Percentiles rank a stretch among this genome's conserved stretches.
These are phyloP conservation scores for Phyllotreta striolata DNA, from an alignment of 2,888 invertebrate genomes.

Conservation along the genomic window DNA sequence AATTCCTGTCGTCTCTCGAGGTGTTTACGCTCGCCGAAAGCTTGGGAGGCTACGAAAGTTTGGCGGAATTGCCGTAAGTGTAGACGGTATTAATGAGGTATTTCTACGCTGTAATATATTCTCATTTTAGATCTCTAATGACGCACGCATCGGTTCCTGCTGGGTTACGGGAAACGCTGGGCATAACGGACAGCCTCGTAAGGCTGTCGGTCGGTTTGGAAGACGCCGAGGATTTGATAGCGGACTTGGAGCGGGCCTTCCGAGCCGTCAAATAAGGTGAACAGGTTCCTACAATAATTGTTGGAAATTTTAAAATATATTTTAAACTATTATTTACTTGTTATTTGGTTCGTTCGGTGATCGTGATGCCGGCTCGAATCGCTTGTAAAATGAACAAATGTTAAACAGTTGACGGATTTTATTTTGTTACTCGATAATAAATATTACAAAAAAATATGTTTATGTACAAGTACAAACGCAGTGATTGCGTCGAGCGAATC, in stretches of 20 bases:
- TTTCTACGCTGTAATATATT: not conserved
- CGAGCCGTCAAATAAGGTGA: constrained; percentile 17
- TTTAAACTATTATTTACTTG: not conserved
- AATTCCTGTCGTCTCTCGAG: constrained; percentile 76
- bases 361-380: no score
- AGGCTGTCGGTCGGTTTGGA: constrained; percentile 92
- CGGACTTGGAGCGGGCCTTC: constrained; percentile 81
- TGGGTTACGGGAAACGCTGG: constrained; percentile 73
- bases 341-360: no score
- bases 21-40: constrained; percentile 87
- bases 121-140: constrained; percentile 80
- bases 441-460: constrained; percentile 1
- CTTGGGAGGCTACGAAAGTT: constrained; percentile 89
- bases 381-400: no score
- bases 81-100: not conserved
- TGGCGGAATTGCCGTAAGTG: constrained; percentile 90
- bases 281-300: not conserved
- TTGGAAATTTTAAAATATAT: not conserved
- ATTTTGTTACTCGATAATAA: no score
- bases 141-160: constrained; percentile 92
- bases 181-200: constrained; percentile 85
- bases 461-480: no score
- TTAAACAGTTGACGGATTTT: no score
- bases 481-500: no score
- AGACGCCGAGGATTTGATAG: constrained; percentile 82